Conservation (phyloP, 2,888 invertebrate species). For the Patella ulyssiponensis region DNA sequence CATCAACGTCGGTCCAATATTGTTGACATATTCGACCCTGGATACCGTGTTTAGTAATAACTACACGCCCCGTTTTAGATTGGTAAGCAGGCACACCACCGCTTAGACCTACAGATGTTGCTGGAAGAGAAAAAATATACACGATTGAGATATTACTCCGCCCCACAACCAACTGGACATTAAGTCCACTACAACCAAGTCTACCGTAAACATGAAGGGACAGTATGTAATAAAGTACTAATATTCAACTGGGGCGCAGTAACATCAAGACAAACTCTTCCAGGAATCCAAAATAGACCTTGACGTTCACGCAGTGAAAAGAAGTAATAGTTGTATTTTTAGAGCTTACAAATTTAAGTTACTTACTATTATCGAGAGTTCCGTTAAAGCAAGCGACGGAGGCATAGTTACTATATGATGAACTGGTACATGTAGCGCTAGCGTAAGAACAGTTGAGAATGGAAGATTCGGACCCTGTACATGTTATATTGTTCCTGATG, state of each 20-base stretch:
- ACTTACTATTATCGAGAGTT: constrained; percentile 44
- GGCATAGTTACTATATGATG: constrained; percentile 53
- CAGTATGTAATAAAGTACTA: neutral
- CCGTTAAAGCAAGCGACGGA: constrained; percentile 58
- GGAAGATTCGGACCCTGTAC: constrained; percentile 47
- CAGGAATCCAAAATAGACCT: too few species aligned
- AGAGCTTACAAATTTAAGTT: too few species aligned
- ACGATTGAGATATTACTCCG: neutral
- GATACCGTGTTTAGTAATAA: constrained; percentile 80
- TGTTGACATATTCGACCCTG: constrained; percentile 73
- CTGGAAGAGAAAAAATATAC: constrained; percentile 29
- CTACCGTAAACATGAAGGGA: too few species aligned
- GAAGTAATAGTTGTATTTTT: too few species aligned
- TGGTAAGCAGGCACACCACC: constrained; percentile 38
- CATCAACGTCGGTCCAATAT: constrained; percentile 18
- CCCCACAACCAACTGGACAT: neutral
- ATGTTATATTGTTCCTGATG: constrained; percentile 49
- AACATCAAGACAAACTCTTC: too few species aligned
- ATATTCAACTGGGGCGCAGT: too few species aligned
- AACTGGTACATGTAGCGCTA: constrained; percentile 42
- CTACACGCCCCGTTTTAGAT: constrained; percentile 72
- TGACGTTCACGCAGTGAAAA: too few species aligned
- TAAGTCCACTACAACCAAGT: too few species aligned
- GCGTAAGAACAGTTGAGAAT: constrained; percentile 50
- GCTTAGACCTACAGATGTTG: constrained; percentile 39